A percentile compares a stretch with the other conserved stretches of the same genome.
These are phyloP conservation scores for Trogon melanurus DNA, from an alignment of 2,113 vertebrate species.

Conservation along the genomic window DNA sequence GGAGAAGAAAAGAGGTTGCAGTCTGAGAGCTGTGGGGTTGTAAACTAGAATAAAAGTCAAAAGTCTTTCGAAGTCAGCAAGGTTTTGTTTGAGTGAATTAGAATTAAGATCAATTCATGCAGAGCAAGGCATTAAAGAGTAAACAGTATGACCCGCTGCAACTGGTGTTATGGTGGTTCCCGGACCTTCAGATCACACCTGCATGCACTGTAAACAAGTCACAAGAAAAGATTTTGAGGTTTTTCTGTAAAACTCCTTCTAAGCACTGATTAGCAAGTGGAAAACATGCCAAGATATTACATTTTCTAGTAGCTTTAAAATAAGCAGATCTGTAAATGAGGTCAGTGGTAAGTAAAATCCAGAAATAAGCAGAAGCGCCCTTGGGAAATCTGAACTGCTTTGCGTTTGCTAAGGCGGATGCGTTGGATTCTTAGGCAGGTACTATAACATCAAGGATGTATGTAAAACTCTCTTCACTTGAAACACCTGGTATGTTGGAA, in stretches of 20 bases:
- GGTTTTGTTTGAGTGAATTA: background rate
- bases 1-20: background rate
- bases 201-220: accelerated
- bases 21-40: background rate
- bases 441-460: background rate
- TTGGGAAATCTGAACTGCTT: background rate
- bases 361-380: background rate
- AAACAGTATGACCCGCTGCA: background rate
- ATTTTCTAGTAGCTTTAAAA: background rate
- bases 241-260: background rate
- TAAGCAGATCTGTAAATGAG: background rate
- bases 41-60: background rate
- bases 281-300: background rate
- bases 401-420: background rate
- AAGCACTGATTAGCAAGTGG: background rate
- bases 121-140: background rate
- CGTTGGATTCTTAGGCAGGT: background rate
- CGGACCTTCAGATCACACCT: background rate
- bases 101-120: background rate
- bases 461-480: background rate
- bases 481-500: background rate
- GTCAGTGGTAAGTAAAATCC: background rate
- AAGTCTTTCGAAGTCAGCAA: background rate
- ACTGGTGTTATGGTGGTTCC: background rate
- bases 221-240: background rate